phyloP scores from a whole-genome alignment of 2,113 vertebrate genomes.

The Mirza zaza region DNA sequence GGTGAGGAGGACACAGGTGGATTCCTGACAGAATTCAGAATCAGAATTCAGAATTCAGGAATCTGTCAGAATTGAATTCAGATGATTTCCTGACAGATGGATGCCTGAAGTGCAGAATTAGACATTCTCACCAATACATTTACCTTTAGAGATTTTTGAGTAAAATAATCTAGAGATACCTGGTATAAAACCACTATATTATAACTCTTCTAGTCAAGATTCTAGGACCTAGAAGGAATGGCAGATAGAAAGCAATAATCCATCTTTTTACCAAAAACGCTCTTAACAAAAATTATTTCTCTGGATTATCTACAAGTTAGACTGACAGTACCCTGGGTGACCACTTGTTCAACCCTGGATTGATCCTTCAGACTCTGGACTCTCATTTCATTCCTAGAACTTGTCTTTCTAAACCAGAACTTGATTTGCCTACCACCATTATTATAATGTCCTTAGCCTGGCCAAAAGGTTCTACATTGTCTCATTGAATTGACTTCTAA shows the following conservation, averaged over 20 bases:
- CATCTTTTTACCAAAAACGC: background rate
- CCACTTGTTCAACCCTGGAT: background rate
- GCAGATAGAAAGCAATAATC: background rate
- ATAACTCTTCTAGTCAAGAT: background rate
- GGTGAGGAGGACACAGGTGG: background rate
- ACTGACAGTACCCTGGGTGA: background rate
- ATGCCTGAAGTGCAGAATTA: background rate
- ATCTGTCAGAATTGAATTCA: too few species aligned
- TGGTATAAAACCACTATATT: background rate
- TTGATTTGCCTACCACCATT: background rate
- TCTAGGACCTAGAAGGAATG: background rate
- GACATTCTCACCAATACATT: background rate
- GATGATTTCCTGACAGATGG: background rate
- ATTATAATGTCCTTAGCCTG: background rate
- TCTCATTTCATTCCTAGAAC: background rate
- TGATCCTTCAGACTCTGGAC: background rate
- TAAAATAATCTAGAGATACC: background rate
- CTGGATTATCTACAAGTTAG: background rate
- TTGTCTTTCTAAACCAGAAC: background rate
- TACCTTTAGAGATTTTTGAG: background rate
- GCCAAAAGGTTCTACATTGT: background rate
- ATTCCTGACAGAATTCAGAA: too few species aligned
- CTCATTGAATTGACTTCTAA: slow-evolving; percentile 27
- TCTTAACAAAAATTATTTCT: background rate
- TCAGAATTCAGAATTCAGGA: too few species aligned